Evolutionary conservation across 2,113 vertebrate species (phyloP), one percentile per base, ranked within the genome.

Genomic region (Calidris pugnax): DNA sequence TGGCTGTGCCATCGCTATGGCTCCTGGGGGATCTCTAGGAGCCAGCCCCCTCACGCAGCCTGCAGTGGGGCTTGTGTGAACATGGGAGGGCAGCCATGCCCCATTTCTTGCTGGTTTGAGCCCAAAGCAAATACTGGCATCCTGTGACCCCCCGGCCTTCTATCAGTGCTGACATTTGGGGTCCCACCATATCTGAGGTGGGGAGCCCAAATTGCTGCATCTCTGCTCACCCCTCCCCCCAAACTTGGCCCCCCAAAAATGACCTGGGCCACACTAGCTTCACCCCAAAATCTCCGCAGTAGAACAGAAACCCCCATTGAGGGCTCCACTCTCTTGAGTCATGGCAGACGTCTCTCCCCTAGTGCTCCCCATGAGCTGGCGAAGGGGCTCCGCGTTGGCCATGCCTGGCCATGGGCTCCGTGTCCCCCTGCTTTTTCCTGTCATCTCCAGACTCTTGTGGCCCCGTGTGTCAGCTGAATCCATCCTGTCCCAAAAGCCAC

Each of bases 181-280:
- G 35, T 88, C 32, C 53, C 7, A 5, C 37, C 6, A 0, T 48
- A 4, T 43, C 27, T 79, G 41, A 33, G 57, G 51, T 47, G 39
- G 10, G 14, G n/a, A 73, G 22, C 7, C 28, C 55, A 37, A 32
- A 51, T 14, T 20, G 64, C 33, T 74, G 33, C 35, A 6, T 72
- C 39, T 66, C 82, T 64, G 45, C 28, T 56, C 5, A 14, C 16
- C 9, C 14, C 3, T 6, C 27, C 17, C 10, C 14, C 10, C 45
- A 48, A 10, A 21, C 13, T 4, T 41, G 50, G 1, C 10, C 4
- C 16, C 24, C 53, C 17, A 22, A 41, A 59, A 8, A 33, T 63
- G 24, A 30, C 14, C 7, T 1, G 2, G 24, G 5, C 55, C n/a
- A 10, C 33, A 10, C 28, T 0, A 0, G 8, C 23, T 72, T 87